These are phyloP conservation scores for Linurgus olivaceus DNA, from an alignment of 2,797 vertebrate species.

Conservation along the genomic window DNA sequence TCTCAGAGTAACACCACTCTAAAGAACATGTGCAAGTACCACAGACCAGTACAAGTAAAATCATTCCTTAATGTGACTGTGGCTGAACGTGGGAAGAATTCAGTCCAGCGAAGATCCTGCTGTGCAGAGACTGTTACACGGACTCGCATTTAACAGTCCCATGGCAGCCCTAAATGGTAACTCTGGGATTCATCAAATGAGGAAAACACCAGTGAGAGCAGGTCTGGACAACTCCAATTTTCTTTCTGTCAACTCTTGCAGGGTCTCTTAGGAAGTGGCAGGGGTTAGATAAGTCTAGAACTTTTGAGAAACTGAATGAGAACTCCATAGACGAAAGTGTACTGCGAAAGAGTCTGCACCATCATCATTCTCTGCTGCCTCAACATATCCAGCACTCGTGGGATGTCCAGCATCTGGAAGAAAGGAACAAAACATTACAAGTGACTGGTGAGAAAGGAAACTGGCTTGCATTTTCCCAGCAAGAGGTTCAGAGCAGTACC, in stretches of 20 bases:
- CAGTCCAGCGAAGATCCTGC: background rate
- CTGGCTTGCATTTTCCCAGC: background rate
- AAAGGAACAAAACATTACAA: background rate
- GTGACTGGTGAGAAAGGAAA: background rate
- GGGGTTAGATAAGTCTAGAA: constrained; percentile 90
- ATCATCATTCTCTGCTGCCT: constrained; percentile 94
- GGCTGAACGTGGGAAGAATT: background rate
- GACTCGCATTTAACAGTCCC: background rate
- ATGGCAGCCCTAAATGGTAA: background rate
- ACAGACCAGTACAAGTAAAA: background rate
- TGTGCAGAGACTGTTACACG: background rate
- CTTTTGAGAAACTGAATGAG: constrained; percentile 95
- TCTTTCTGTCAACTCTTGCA: constrained; percentile 39
- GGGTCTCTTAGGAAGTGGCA: background rate
- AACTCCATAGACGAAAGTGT: constrained; percentile 93
- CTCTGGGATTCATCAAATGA: background rate
- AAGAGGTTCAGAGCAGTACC: background rate
- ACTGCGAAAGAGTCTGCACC: constrained; percentile 96
- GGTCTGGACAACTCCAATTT: background rate
- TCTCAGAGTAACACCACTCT: constrained; percentile 31
- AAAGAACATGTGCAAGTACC: background rate
- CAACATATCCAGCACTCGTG: constrained; percentile 84
- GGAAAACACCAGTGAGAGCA: background rate
- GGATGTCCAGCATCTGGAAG: constrained; percentile 87
- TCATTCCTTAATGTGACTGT: background rate